phyloP scores from a whole-genome alignment of 1,140 invertebrate species.

The Globodera ellingtonae region DNA sequence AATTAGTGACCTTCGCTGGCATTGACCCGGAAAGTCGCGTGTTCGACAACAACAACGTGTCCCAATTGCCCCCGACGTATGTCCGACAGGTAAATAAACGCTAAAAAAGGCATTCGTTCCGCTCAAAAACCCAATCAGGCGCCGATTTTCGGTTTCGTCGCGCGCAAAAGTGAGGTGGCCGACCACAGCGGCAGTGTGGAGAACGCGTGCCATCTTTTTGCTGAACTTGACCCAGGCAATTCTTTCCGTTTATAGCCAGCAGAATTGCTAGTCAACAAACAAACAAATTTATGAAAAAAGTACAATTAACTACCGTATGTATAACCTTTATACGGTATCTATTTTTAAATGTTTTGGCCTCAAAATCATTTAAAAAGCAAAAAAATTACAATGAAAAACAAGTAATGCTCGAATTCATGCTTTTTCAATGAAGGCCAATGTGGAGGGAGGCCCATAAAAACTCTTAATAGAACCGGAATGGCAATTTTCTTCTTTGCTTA shows the following conservation, averaged over 20 bases:
- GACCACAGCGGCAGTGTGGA: constrained; percentile 68
- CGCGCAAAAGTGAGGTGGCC: constrained; percentile 77
- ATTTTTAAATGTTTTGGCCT: too few relatives aligned
- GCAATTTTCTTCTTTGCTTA: too few relatives aligned
- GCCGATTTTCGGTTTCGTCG: constrained; percentile 84
- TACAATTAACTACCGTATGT: too few relatives aligned
- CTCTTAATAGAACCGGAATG: too few relatives aligned
- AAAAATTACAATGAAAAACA: too few relatives aligned
- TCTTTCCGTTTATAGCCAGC: not conserved
- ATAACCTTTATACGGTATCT: too few relatives aligned
- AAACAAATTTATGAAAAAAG: too few relatives aligned
- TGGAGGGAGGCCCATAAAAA: too few relatives aligned
- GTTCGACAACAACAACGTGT: constrained; percentile 54
- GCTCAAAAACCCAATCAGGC: constrained; percentile 61
- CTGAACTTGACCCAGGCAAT: constrained; percentile 79
- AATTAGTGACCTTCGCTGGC: constrained; percentile 85
- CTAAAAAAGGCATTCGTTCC: not conserved
- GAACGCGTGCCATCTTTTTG: constrained; percentile 94
- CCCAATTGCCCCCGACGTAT: constrained; percentile 48
- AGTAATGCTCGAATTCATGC: too few relatives aligned
- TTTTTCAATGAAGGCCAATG: too few relatives aligned
- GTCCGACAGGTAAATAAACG: constrained; percentile 52
- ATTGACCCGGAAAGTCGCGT: constrained; percentile 47
- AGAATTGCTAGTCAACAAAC: too few relatives aligned
- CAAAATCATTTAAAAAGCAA: too few relatives aligned